These are phyloP conservation scores for Malaclemys terrapin DNA, from an alignment of 2,113 vertebrate genomes.

Conservation along the genomic window DNA sequence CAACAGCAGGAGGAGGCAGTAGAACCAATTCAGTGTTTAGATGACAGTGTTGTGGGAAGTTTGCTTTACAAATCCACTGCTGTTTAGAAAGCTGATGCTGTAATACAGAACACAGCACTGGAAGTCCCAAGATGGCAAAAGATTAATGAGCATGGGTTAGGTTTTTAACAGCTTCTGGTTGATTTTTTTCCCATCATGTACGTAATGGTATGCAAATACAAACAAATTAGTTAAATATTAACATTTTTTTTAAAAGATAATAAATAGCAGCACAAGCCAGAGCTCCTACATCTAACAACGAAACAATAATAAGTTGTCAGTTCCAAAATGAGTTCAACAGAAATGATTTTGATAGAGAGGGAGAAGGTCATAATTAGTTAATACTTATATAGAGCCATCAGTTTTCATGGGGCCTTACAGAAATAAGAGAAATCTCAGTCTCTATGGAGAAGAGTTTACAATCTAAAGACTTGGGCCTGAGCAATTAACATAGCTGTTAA, in stretches of 20 bases:
- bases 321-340: slow-evolving; percentile 2
- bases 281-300: not conserved
- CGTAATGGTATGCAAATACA: slow-evolving; percentile 66
- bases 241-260: slow-evolving; percentile 34
- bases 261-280: slow-evolving; percentile 10
- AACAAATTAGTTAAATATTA: slow-evolving; percentile 70
- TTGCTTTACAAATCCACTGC: slow-evolving; percentile 3
- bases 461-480: slow-evolving; percentile 46
- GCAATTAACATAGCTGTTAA: slow-evolving; percentile 49
- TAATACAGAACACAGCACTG: slow-evolving; percentile 38
- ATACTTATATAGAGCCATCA: slow-evolving; percentile 8
- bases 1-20: slow-evolving; percentile 54
- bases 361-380: not conserved
- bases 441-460: slow-evolving; percentile 42
- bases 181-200: slow-evolving; percentile 40
- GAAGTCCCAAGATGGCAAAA: slow-evolving; percentile 72
- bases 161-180: slow-evolving; percentile 72
- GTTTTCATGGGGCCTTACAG: not conserved
- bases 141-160: slow-evolving; percentile 72
- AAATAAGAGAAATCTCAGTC: slow-evolving; percentile 56
- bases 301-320: not conserved
- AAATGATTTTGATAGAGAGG: slow-evolving; percentile 33
- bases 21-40: slow-evolving; percentile 55
- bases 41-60: slow-evolving; percentile 29
- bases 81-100: slow-evolving; percentile 58